Evolutionary conservation across 2,113 vertebrate species (phyloP), one percentile per base, ranked within the genome.

Genomic region (Cyphotilapia sp.): DNA sequence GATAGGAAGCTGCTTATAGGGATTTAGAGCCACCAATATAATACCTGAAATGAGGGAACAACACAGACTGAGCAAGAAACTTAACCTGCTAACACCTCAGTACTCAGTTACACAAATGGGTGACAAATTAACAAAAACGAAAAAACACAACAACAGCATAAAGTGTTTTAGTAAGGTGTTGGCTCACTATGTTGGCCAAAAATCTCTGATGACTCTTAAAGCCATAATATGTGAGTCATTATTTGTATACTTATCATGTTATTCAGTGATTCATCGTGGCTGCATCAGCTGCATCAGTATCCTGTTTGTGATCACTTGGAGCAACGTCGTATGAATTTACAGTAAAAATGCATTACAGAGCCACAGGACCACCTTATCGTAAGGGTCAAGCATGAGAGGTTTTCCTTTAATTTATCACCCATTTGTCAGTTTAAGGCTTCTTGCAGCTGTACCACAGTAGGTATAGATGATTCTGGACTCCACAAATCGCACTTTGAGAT

Each of bases 381-480:
- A n/a, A 19, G 17, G 45, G 45, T 51, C 74, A 78, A 6, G 17
- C 10, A 0, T 78, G 47, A 31, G 47, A 78, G 1, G 10, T 12
- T 49, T 78, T 78, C 45, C 45, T 33, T 33, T 51, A 49, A 78
- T 78, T 51, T 51, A 49, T 51, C 74, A 78, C 45, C 74, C 74
- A 49, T 78, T 49, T 78, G 17, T 19, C 10, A 19, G 35, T 24
- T 33, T 51, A 80, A 19, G 6, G 3, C 13, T 71, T 42, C 19
- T 33, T 69, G n/a, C 3, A 14, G 16, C 85, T 22, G 49, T 96
- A 99, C 99, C 98, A 16, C 99, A 99, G 29, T 99, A 99, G 4
- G 99, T 99, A 49, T 99, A 99, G 95, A 99, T 99, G 93, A 98
- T 98, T 61, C 96, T 98, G 84, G 98, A 99, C 57, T 99, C 99